Evolutionary conservation across 2,797 vertebrate species (phyloP), one percentile per base, ranked within the genome.

Genomic region (Limosa lapponica): DNA sequence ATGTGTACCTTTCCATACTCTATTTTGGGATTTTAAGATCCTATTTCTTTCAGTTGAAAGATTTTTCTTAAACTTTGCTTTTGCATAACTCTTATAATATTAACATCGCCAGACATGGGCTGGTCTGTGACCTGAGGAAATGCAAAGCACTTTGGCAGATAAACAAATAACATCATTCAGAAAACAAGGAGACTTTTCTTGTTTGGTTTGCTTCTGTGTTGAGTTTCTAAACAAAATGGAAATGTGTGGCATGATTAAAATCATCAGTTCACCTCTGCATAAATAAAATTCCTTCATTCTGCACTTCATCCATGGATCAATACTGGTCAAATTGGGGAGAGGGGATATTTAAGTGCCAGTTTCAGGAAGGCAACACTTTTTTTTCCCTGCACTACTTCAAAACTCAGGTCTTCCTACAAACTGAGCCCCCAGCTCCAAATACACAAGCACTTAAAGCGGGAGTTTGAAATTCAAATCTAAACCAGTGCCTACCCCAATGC

Each of bases 11-110:
- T 98, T 98, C 98, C 95, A 97, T 91, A 87, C 88, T 85, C 98
- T 98, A 98, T 98, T 98, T 98, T 97, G 95, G 97, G 97, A 97
- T 97, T 98, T 98, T 97, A 98, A 97, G 97, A 97, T 98, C 97
- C 96, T 96, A 94, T 97, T 98, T 98, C 97, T 98, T 97, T 97
- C 88, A n/a, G 95, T 97, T 96, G 92, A 98, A 97, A 97, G 95
- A 93, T 96, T 96, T 97, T 95, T 96, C 97, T 97, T 87, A 93
- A 96, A 95, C 92, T 81, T 81, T 88, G 70, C 96, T 95, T 95
- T 94, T 90, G 82, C 97, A 92, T 72, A 88, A 87, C 84, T 83
- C 90, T 66, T 82, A 58, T 11, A 89, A 95, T 91, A 93, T 82
- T 96, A 95, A 90, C 92, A 23, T 7, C 72, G 90, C 97, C 81